Evolutionary conservation across 2,888 invertebrate species (phyloP), one percentile per base, ranked within the genome.

Genomic region (Euplagia quadripunctaria): DNA sequence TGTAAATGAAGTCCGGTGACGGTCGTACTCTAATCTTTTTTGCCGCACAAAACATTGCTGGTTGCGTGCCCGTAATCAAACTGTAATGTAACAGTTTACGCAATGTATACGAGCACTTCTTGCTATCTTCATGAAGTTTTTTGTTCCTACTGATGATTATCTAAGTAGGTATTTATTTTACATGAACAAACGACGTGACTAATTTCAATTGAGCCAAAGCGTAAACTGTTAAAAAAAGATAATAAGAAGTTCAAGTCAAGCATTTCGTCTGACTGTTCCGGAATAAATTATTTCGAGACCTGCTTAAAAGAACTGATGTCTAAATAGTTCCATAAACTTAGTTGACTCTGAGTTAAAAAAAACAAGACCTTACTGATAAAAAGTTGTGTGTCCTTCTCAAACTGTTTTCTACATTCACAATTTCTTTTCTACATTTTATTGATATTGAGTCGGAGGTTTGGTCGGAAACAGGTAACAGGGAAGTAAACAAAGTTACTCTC

Each of bases 1-100:
- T 96, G 96, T 90, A 94, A 96, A 96, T 96, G 90, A 92, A 88
- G 89, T 85, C 87, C 88, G 90, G 90, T 88, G 91, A 86, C 90
- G 89, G 87, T 89, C 89, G 88, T 86, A 86, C 87, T 83, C 83
- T 74, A 80, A 79, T 84, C 84, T 89, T 89, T 90, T 88, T 90
- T 87, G 82, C 82, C 82, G 80, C 81, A 85, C 82, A 84, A 84
- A 88, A 86, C 89, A 87, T 84, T 88, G 87, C 86, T 78, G 77
- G 87, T 79, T 87, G 83, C 83, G 82, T 84, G 84, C 75, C 76
- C 76, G 82, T 86, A 88, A 86, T 87, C 85, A 86, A 82, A 82
- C 85, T 79, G 76, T 84, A 84, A 83, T 84, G 76, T 84, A 86
- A 88, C 86, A 86, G 85, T 87, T 86, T 86, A 85, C 83, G 87